Conservation (phyloP, 2,113 vertebrate genomes). For the Vulpes vulpes region DNA sequence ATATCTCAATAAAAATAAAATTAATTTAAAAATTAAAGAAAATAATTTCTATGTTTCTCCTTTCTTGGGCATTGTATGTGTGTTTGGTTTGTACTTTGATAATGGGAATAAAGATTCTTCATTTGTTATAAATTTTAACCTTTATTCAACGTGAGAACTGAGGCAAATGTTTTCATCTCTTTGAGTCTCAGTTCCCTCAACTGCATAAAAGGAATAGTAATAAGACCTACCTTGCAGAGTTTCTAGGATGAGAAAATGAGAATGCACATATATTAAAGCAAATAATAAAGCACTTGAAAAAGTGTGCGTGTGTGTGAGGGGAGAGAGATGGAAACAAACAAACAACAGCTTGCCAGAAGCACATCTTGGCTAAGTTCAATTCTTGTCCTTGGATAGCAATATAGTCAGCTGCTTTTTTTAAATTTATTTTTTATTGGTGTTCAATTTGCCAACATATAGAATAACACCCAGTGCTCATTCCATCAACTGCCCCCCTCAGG, state of each 20-base stretch:
- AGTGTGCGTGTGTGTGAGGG: background rate
- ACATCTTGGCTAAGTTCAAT: constrained; percentile 2
- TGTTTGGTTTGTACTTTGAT: background rate
- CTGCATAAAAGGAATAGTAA: background rate
- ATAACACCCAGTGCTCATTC: too few relatives aligned
- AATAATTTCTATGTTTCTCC: background rate
- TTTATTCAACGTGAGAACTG: background rate
- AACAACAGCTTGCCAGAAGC: background rate
- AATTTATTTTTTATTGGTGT: too few relatives aligned
- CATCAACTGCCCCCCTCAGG: too few relatives aligned
- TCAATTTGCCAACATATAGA: too few relatives aligned
- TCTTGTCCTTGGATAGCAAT: background rate
- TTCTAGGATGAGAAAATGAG: background rate
- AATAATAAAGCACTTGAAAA: background rate
- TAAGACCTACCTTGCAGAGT: background rate
- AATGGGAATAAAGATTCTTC: background rate
- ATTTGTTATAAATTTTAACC: background rate
- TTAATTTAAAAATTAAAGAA: background rate
- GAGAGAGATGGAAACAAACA: background rate
- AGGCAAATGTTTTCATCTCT: background rate
- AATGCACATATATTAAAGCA: background rate
- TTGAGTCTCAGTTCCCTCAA: background rate
- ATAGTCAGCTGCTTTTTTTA: background rate
- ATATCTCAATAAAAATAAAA: background rate
- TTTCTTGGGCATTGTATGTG: background rate